These are phyloP conservation scores for Busseola fusca DNA, from an alignment of 2,888 invertebrate genomes.

Conservation along the genomic window DNA sequence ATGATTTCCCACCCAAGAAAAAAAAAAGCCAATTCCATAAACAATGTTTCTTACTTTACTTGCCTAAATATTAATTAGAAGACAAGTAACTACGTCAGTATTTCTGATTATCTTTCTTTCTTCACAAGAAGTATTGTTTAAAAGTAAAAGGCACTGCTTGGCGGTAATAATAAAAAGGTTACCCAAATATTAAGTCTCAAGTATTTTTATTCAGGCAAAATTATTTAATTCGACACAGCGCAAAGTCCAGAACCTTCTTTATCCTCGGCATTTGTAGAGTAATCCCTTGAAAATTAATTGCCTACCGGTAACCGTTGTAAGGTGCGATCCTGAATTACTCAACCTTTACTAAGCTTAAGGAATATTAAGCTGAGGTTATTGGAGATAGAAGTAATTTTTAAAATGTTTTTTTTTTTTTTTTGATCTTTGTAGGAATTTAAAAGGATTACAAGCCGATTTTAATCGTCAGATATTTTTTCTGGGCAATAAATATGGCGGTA, in stretches of 20 bases:
- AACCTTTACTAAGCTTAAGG: constrained; percentile 74
- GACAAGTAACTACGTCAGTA: no score
- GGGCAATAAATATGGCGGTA: neutral
- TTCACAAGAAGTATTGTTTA: neutral
- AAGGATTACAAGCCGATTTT: neutral
- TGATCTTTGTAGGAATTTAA: neutral
- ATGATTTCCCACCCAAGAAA: no score
- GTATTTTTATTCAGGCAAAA: constrained; percentile 71
- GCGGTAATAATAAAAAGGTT: constrained; percentile 43
- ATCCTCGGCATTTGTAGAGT: constrained; percentile 82
- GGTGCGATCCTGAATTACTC: constrained; percentile 67
- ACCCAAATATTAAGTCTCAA: constrained; percentile 39
- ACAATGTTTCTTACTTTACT: no score
- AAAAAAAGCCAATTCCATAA: no score
- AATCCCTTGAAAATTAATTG: constrained; percentile 88
- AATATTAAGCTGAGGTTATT: constrained; percentile 67
- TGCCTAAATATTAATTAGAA: no score
- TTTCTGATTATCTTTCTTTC: no score
- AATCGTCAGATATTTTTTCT: neutral
- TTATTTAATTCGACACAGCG: constrained; percentile 76
- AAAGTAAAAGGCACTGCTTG: neutral
- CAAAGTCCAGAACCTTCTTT: constrained; percentile 76
- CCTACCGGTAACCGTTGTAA: constrained; percentile 72
- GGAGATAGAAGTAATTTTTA: constrained; percentile 37
- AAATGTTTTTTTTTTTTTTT: constrained; percentile 15